These are phyloP conservation scores for Julus scanicus DNA, from an alignment of 2,888 invertebrate genomes.

Conservation along the genomic window DNA sequence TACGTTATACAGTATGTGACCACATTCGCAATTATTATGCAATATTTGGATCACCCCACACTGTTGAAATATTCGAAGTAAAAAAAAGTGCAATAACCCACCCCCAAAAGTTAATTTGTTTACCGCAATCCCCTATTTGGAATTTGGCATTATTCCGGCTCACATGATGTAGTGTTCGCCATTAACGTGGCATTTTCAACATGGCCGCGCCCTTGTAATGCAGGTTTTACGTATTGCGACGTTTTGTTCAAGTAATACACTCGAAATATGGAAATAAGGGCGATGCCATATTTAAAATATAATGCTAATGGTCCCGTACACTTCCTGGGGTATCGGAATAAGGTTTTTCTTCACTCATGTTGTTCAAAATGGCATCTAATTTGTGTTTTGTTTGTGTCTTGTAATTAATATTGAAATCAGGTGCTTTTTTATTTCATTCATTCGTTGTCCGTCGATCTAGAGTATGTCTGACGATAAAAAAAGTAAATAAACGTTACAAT, in stretches of 20 bases:
- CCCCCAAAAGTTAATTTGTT: not conserved
- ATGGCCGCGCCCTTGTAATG: no score
- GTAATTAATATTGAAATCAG: not conserved
- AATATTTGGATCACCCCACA: not conserved
- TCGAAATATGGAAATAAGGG: no score
- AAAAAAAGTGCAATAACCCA: not conserved
- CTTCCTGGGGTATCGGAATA: no score
- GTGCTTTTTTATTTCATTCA: not conserved
- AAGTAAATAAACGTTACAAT: not conserved
- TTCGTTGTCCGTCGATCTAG: conserved; percentile 18
- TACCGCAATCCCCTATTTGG: not conserved
- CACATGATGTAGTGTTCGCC: no score
- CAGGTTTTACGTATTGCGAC: no score
- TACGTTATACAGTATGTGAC: no score
- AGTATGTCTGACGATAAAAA: not conserved
- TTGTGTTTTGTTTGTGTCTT: not conserved
- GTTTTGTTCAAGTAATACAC: not conserved
- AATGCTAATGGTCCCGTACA: no score
- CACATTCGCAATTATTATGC: not conserved
- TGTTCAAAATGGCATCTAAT: not conserved
- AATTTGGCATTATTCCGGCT: no score
- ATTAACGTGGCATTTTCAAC: no score
- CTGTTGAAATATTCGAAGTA: not conserved
- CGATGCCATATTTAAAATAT: no score
- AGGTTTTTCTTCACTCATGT: not conserved